Evolutionary conservation across 2,888 invertebrate species (phyloP).

Genomic region (Cremastobaeus sp.): DNA sequence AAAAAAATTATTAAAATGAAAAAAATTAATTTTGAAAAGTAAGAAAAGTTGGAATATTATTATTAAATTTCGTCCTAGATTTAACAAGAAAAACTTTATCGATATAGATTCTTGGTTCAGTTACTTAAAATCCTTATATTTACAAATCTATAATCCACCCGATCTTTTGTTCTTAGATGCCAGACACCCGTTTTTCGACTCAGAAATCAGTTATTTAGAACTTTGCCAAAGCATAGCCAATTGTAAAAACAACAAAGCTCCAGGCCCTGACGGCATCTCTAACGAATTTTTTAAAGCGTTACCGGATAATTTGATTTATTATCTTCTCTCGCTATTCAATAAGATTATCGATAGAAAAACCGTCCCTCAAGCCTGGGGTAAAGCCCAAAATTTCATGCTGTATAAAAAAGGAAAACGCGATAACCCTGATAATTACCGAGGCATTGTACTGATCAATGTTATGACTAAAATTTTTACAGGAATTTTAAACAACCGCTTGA

Average conservation of each 20-base stretch:
- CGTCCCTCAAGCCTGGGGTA: slow-evolving; percentile 11
- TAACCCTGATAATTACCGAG: not conserved
- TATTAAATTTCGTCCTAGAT: not conserved
- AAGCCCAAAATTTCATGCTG: not conserved
- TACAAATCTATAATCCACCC: not conserved
- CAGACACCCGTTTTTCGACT: not conserved
- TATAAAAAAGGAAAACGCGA: not conserved
- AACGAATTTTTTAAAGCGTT: slow-evolving; percentile 6
- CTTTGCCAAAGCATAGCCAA: not conserved
- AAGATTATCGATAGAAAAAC: slow-evolving; percentile 4
- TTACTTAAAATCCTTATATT: not conserved
- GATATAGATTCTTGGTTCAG: not conserved
- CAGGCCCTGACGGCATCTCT: not conserved
- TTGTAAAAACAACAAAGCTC: slow-evolving; percentile 11
- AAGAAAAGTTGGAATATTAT: not conserved
- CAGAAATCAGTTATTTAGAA: not conserved
- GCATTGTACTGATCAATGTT: not conserved
- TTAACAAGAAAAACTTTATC: not conserved
- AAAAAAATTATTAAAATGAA: not conserved
- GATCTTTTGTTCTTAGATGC: too few relatives aligned
- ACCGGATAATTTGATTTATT: not conserved
- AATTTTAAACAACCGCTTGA: not conserved
- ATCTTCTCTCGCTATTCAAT: slow-evolving; percentile 6
- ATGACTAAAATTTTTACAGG: not conserved
- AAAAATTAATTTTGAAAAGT: not conserved